These are phyloP conservation scores for Zaprionus obscuricornis DNA, from an alignment of 2,888 invertebrate species.

Conservation along the genomic window DNA sequence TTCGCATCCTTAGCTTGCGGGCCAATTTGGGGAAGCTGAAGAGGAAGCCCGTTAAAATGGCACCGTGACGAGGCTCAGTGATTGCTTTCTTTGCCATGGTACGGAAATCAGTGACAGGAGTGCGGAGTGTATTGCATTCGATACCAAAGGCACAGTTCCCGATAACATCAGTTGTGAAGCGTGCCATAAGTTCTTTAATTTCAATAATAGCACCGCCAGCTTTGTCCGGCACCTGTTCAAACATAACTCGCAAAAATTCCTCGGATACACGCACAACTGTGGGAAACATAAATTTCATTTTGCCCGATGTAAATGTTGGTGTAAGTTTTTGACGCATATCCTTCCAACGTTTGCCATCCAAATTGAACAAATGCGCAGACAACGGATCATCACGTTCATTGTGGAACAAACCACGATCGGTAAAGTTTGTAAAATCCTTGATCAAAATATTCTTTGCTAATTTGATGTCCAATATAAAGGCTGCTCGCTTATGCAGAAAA, in stretches of 20 bases:
- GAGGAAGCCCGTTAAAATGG: slow-evolving; percentile 17
- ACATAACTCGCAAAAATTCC: slow-evolving; percentile 45
- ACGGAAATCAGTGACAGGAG: slow-evolving; percentile 78
- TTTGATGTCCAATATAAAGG: slow-evolving; percentile 47
- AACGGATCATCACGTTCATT: slow-evolving; percentile 81
- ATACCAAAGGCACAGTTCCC: slow-evolving; percentile 83
- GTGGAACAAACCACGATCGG: slow-evolving; percentile 73
- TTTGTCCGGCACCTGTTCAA: slow-evolving; percentile 20
- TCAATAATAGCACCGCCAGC: slow-evolving; percentile 56
- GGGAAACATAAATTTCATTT: slow-evolving; percentile 83
- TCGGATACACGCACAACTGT: slow-evolving; percentile 60
- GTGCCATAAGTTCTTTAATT: slow-evolving; percentile 57
- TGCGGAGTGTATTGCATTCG: slow-evolving; percentile 80
- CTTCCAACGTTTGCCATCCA: slow-evolving; percentile 83
- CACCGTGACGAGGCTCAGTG: slow-evolving; percentile 16
- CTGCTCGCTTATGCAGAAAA: slow-evolving; percentile 53
- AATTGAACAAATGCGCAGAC: slow-evolving; percentile 71
- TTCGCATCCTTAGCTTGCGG: slow-evolving; percentile 38
- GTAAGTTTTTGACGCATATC: slow-evolving; percentile 82
- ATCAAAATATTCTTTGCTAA: slow-evolving; percentile 63
- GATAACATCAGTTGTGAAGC: slow-evolving; percentile 84
- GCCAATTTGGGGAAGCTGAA: slow-evolving; percentile 41
- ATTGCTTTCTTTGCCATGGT: slow-evolving; percentile 55
- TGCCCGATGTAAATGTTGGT: slow-evolving; percentile 84
- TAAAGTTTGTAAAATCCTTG: slow-evolving; percentile 77